Conservation (phyloP, 2,888 invertebrate genomes). For the Synergus gifuensis region DNA sequence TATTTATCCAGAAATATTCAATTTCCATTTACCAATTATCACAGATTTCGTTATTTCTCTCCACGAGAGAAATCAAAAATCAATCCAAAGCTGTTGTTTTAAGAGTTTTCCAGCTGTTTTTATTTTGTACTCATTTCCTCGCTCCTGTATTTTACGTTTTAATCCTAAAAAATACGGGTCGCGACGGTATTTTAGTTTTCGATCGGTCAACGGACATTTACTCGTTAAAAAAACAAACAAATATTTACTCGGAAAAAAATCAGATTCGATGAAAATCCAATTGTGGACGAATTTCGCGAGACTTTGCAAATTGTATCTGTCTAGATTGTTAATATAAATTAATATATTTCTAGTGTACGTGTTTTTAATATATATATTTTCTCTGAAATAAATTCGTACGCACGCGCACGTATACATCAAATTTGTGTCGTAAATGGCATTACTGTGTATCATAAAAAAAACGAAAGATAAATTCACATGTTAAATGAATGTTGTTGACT, state of each 20-base stretch:
- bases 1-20: neutral
- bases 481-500: slow-evolving; percentile 69
- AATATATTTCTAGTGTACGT: slow-evolving; percentile 23
- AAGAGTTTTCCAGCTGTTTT: slow-evolving; percentile 1
- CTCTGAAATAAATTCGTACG: slow-evolving; percentile 5
- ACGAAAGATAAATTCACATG: slow-evolving; percentile 44
- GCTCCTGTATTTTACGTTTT: slow-evolving; percentile 46
- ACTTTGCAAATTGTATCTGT: slow-evolving; percentile 28
- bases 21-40: neutral
- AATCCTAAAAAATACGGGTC: slow-evolving; percentile 43
- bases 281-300: slow-evolving; percentile 35
- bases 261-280: slow-evolving; percentile 19
- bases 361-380: slow-evolving; percentile 18
- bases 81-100: slow-evolving; percentile 29
- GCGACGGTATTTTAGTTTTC: slow-evolving; percentile 37
- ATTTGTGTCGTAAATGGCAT: slow-evolving; percentile 44
- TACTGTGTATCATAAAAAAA: slow-evolving; percentile 46
- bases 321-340: slow-evolving; percentile 25
- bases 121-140: slow-evolving; percentile 41
- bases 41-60: neutral
- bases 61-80: neutral
- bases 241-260: slow-evolving; percentile 12
- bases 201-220: slow-evolving; percentile 1
- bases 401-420: slow-evolving; percentile 30
- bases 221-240: neutral